Conservation (phyloP, 2,113 vertebrate genomes). For the Tricholaema leucomelas region DNA sequence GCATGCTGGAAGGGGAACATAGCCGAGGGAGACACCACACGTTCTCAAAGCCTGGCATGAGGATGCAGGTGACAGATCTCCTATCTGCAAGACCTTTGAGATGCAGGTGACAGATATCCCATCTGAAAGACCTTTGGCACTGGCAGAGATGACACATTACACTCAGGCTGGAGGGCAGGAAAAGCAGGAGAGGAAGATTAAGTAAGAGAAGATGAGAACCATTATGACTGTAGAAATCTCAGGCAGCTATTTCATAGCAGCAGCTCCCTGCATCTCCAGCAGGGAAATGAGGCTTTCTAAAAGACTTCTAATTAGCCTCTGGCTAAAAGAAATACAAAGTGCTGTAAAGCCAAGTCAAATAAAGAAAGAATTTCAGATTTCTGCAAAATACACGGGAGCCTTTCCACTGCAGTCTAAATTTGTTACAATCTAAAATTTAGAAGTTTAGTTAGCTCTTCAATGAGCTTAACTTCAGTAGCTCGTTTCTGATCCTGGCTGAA, state of each 20-base stretch:
- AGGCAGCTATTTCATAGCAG: neutral
- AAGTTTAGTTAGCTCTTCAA: neutral
- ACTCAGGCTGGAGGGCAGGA: neutral
- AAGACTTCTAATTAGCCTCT: neutral
- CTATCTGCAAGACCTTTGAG: neutral
- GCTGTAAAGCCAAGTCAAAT: neutral
- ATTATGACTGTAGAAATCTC: neutral
- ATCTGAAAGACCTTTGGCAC: neutral
- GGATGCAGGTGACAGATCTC: neutral
- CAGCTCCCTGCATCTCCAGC: rapidly evolving
- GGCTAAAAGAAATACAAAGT: neutral
- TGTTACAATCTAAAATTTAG: neutral
- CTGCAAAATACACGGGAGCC: neutral
- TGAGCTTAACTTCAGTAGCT: neutral
- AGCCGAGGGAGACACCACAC: neutral
- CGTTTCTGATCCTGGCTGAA: neutral
- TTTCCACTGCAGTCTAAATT: neutral
- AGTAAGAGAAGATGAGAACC: neutral
- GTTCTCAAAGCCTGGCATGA: neutral
- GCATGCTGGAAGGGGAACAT: neutral
- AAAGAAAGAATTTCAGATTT: neutral
- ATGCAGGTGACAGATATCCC: neutral
- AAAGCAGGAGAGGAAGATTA: neutral
- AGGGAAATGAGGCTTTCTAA: neutral
- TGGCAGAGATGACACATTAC: neutral